Base-by-base conservation (phyloP, 1,140 invertebrate genomes). In the Forficula auricularia region DNA sequence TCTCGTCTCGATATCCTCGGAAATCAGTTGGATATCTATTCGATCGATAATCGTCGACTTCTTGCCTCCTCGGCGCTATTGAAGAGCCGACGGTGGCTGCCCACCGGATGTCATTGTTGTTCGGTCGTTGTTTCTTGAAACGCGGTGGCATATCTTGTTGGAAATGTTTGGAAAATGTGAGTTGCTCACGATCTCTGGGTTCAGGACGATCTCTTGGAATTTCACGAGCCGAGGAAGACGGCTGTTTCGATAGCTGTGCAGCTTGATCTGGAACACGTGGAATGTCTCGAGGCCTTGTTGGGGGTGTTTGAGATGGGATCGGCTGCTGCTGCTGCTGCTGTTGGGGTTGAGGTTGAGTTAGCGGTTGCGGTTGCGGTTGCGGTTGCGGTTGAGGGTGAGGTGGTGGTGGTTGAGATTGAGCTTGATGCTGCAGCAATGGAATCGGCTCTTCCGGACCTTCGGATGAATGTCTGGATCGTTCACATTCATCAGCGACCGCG, bases 91-190 rank as follows among this genome's bases (percentile, higher is more conserved):
- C 22, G 22, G 22, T 27, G 10, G 22, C 22, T 27, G 22, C 22
- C 22, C 22, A 27, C 4, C 22, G 22, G 22, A 10, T 27, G 10
- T 27, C 22, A n/a, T n/a, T n/a, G 10, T 4, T 6, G 10, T 27
- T 27, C 22, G 22, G 67, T 50, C 79, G 75, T 51, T 84, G 80
- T 52, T 79, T 83, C 55, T 82, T 74, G 60, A 91, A 88, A 33
- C 86, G 67, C 30, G 86, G 86, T 22, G 86, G 84, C 48, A 90
- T 67, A 63, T 84, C 81, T 36, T 68, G 73, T 58, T 82, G 77
- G 58, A 82, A 86, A 37, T 73, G 72, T 51, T 77, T 71, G 8
- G 74, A 76, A 52, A 77, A 82, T 9, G 64, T 68, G 2, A 67
- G 57, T 19, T 61, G 58, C 9, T 63, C 59, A 33, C 58, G 54